Conservation (phyloP, 2,113 vertebrate species). For the Lagopus muta region DNA sequence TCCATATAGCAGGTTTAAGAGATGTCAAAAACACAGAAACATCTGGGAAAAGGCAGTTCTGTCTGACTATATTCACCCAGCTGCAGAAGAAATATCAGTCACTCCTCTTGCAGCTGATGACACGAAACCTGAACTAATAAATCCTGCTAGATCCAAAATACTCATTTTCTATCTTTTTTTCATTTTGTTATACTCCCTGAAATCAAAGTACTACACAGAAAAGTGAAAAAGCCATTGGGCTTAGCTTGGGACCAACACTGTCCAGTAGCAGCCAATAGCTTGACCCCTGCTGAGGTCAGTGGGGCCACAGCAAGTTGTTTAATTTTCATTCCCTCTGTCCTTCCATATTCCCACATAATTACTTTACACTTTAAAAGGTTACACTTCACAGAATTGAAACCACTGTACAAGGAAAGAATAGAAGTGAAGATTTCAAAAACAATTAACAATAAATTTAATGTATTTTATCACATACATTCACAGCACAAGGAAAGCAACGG, state of each 20-base stretch:
- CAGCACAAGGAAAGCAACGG: background rate
- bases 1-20: background rate
- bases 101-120: background rate
- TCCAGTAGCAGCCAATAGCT: accelerated
- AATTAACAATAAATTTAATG: background rate
- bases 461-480: background rate
- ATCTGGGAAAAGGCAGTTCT: background rate
- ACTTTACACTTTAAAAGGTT: background rate
- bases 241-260: background rate
- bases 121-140: background rate
- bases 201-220: background rate
- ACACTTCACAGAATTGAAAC: background rate
- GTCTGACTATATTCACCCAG: background rate
- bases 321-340: background rate
- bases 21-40: background rate
- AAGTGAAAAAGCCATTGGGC: background rate
- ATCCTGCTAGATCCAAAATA: background rate
- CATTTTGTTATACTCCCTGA: background rate
- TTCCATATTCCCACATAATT: background rate
- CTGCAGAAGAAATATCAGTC: background rate
- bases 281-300: background rate
- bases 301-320: background rate
- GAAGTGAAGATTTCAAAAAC: background rate
- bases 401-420: background rate
- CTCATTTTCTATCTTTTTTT: background rate